Conservation (phyloP, 1,140 invertebrate genomes). For the Drosophila sturtevanti region DNA sequence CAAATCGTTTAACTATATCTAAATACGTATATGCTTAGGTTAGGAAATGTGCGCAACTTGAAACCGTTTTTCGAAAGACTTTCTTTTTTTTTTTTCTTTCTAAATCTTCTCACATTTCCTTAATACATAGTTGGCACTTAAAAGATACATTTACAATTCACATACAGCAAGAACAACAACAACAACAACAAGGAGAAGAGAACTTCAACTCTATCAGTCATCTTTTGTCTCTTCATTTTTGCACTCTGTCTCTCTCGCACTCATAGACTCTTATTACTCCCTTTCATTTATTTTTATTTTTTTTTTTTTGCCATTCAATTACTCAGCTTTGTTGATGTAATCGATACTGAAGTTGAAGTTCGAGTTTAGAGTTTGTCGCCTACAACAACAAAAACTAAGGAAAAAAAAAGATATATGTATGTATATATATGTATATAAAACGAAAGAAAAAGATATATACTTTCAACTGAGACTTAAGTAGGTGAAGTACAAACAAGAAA, state of each 20-base stretch:
- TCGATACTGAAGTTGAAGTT: conserved; percentile 56
- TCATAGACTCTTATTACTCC: not conserved
- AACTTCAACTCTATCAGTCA: conserved; percentile 3
- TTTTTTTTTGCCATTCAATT: conserved; percentile 38
- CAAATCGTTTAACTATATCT: not conserved
- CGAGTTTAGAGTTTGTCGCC: conserved; percentile 44
- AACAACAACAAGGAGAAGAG: not conserved
- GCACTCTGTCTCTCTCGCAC: not conserved
- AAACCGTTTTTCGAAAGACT: not conserved
- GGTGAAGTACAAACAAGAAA: conserved; percentile 53
- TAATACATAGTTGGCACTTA: not conserved
- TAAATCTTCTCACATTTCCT: conserved; percentile 6
- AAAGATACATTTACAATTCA: conserved; percentile 12
- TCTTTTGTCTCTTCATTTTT: conserved; percentile 1
- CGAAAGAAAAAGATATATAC: conserved; percentile 7
- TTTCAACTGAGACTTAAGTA: conserved; percentile 48
- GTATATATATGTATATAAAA: not conserved
- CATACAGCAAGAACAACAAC: not conserved
- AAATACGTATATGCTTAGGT: too few species aligned
- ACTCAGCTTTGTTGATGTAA: conserved; percentile 49
- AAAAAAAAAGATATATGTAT: not conserved
- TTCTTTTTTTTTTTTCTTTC: not conserved
- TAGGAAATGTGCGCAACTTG: not conserved
- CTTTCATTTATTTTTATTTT: conserved; percentile 32
- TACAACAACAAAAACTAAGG: conserved; percentile 29